Evolutionary conservation across 2,888 invertebrate genomes (phyloP).

Genomic region (Nomada fucata): DNA sequence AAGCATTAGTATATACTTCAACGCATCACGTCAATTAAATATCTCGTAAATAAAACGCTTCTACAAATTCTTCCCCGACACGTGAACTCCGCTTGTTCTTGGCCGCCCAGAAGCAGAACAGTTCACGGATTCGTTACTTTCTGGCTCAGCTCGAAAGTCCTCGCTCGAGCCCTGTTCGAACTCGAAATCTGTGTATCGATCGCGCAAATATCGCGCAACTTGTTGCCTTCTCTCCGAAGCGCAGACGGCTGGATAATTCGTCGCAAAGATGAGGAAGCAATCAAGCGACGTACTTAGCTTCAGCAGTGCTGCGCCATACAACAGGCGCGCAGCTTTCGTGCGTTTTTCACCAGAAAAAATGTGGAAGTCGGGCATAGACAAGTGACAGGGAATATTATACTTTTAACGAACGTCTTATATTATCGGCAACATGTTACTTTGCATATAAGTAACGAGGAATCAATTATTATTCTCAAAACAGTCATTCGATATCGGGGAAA

Average conservation of each 20-base stretch:
- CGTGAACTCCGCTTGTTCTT: conserved; percentile 18
- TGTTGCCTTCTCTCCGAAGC: background rate
- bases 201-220: conserved; percentile 20
- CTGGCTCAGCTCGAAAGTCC: conserved; percentile 41
- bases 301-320: too few relatives aligned
- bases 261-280: too few relatives aligned
- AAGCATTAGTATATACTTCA: background rate
- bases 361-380: too few relatives aligned
- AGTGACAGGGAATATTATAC: too few relatives aligned
- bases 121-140: conserved; percentile 36
- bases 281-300: too few relatives aligned
- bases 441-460: too few relatives aligned
- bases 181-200: conserved; percentile 36
- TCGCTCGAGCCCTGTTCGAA: conserved; percentile 15
- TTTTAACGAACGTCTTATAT: too few relatives aligned
- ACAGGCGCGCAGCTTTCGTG: too few relatives aligned
- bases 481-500: background rate
- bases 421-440: too few relatives aligned
- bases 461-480: too few relatives aligned
- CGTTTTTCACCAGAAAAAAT: too few relatives aligned
- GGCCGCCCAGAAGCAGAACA: background rate
- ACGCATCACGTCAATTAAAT: background rate
- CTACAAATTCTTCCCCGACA: background rate
- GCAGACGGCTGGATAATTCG: too few relatives aligned
- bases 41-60: conserved; percentile 5